A percentile compares a stretch with the other conserved stretches of the same genome.
Conservation (phyloP, 2,888 invertebrate genomes). For the Mechanitis mazaeus region DNA sequence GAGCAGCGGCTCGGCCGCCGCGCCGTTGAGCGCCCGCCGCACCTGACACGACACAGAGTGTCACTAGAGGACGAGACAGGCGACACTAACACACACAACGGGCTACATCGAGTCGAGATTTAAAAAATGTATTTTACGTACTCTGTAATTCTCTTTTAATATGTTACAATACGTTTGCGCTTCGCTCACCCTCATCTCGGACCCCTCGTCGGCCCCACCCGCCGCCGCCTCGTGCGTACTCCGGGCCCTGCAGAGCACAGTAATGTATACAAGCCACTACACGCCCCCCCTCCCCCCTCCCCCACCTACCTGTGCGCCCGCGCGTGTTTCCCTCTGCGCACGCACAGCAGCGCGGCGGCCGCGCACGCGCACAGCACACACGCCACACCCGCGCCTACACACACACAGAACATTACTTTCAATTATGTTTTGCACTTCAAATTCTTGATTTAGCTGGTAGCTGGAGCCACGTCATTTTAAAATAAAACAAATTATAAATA, state of each 20-base stretch:
- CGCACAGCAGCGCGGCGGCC: conserved; percentile 62
- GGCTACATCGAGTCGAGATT: no score
- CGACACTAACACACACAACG: not conserved
- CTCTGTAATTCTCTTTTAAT: no score
- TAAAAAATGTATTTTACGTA: no score
- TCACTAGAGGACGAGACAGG: conserved; percentile 8
- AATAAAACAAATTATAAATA: no score
- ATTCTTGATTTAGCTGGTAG: no score
- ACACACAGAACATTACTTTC: not conserved
- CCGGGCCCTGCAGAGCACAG: conserved; percentile 39
- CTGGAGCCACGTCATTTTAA: no score
- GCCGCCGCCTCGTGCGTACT: conserved; percentile 38
- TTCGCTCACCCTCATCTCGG: conserved; percentile 58
- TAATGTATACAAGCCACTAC: not conserved
- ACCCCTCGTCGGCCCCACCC: conserved; percentile 47
- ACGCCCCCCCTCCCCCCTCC: no score
- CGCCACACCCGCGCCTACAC: conserved; percentile 69
- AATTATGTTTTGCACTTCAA: no score
- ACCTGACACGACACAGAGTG: conserved; percentile 40
- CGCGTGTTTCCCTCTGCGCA: conserved; percentile 49
- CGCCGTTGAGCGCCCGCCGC: conserved; percentile 58
- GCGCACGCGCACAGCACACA: conserved; percentile 59
- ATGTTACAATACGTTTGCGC: not conserved
- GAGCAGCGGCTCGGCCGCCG: conserved; percentile 66
- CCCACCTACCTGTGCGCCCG: no score